Conservation (phyloP, 2,797 vertebrate genomes). For the Dryobates pubescens region DNA sequence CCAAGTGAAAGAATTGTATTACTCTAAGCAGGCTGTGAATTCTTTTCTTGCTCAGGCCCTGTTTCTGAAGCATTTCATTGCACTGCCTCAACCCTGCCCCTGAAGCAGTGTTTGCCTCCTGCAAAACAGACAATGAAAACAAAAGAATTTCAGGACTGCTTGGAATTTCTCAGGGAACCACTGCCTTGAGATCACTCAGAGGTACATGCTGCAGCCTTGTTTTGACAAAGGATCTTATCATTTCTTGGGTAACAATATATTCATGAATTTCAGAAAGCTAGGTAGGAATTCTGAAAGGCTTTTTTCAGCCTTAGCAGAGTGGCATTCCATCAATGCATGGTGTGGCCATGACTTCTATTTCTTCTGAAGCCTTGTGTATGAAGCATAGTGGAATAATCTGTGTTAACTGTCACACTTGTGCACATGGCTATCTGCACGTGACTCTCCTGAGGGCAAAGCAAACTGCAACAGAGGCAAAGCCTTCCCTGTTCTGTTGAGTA, state of each 20-base stretch:
- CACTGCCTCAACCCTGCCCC: background rate
- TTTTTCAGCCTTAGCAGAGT: background rate
- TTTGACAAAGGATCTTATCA: background rate
- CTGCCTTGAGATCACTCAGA: background rate
- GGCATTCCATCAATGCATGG: fast-evolving
- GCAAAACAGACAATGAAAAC: background rate
- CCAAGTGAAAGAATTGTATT: background rate
- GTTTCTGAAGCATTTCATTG: background rate
- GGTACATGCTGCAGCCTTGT: background rate
- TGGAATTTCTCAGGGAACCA: background rate
- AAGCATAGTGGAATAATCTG: background rate
- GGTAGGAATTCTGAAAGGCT: background rate
- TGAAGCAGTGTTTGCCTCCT: background rate
- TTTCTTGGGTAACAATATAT: background rate
- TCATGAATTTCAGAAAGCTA: background rate
- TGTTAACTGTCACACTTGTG: background rate
- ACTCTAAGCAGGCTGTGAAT: background rate
- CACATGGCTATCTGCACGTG: background rate
- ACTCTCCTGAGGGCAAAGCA: background rate
- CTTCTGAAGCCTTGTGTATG: background rate
- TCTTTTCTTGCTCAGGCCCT: background rate
- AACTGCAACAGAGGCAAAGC: background rate
- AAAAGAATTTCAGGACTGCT: background rate
- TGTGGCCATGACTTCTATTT: background rate
- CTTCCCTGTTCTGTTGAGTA: background rate